Base-by-base conservation (phyloP, 2,113 vertebrate species). In the Cheirogaleus medius region DNA sequence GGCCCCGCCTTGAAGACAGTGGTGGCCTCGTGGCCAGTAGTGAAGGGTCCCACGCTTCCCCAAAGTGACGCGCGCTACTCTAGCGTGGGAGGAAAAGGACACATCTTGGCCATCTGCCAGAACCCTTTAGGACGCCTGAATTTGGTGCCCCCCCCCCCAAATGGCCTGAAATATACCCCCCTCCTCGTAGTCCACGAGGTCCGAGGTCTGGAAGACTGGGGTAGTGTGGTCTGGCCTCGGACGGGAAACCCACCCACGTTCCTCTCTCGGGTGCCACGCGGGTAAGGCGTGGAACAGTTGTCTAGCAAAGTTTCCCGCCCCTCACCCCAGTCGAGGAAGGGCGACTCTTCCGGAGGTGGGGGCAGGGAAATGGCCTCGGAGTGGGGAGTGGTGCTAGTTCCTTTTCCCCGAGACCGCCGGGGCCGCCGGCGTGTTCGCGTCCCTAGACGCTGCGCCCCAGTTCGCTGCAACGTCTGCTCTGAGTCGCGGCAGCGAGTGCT, bases 101-200 rank as follows among this genome's bases (percentile, higher is more conserved):
- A 78, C 95, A 94, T 97, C 93, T 96, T 95, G 91, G 89, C 54
- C 52, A 68, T 29, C 32, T 5, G 88, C 96, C 96, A 91, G 82
- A 87, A 73, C 68, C 84, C 78, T 63, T 84, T 85, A 93, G 66
- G 34, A 95, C 71, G 54, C 88, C 52, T 37, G 39, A 93, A 77
- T 96, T 86, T 17, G 32, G 49, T 74, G 85, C 34, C 37, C 49
- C 20, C 34, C 64, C 27, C 1, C 14, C 44, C 6, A 14, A 34
- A 77, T 42, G 88, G 17, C 66, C 78, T 66, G 32, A 52, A 84
- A 81, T 76, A 69, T 37, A n/a, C 34, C 69, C 6, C 52, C 29
- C 58, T 27, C 71, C n/a, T 58, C 13, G 3, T 6, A 76, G 68
- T 34, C 69, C 89, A 81, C 15, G 39, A 76, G 58, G 77, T 73